phyloP scores from a whole-genome alignment of 2,888 invertebrate genomes.

The Tachystola acroxantha region DNA sequence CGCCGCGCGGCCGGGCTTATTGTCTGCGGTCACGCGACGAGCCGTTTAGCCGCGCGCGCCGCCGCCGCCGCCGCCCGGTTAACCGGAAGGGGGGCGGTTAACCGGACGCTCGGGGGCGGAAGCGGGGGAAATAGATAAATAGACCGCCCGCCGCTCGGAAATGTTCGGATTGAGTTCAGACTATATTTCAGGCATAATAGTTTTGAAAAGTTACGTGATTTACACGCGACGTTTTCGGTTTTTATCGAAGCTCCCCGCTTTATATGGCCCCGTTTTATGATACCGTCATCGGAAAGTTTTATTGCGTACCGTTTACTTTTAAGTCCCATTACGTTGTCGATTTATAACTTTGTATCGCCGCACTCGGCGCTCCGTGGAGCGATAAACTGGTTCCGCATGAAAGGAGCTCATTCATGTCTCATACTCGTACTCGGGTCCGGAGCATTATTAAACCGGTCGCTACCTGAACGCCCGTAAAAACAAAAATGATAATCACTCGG shows the following conservation, averaged over 20 bases:
- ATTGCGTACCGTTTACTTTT: constrained; percentile 52
- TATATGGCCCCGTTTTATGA: constrained; percentile 59
- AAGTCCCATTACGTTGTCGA: constrained; percentile 43
- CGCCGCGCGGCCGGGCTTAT: constrained; percentile 72
- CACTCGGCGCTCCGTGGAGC: constrained; percentile 24
- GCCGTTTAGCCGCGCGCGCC: constrained; percentile 76
- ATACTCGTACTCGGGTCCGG: constrained; percentile 15
- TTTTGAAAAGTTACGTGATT: constrained; percentile 76
- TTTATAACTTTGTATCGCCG: constrained; percentile 36
- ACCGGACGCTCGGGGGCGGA: constrained; percentile 77
- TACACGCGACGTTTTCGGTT: constrained; percentile 71
- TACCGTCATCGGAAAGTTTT: constrained; percentile 60
- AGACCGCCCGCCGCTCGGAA: constrained; percentile 76
- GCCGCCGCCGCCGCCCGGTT: constrained; percentile 64
- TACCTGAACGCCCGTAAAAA: constrained; percentile 33
- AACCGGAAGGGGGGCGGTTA: constrained; percentile 78
- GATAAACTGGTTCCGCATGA: constrained; percentile 30
- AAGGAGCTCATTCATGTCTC: constrained; percentile 32
- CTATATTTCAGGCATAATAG: constrained; percentile 77
- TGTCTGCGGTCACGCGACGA: constrained; percentile 79
- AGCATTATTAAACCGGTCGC: constrained; percentile 34
- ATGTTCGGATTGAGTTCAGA: constrained; percentile 77
- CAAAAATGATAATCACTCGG: constrained; percentile 43
- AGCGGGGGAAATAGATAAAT: constrained; percentile 79
- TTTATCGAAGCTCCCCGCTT: constrained; percentile 59